Evolutionary conservation across 2,888 invertebrate genomes (phyloP).

Genomic region (Protodeltote pygarga): DNA sequence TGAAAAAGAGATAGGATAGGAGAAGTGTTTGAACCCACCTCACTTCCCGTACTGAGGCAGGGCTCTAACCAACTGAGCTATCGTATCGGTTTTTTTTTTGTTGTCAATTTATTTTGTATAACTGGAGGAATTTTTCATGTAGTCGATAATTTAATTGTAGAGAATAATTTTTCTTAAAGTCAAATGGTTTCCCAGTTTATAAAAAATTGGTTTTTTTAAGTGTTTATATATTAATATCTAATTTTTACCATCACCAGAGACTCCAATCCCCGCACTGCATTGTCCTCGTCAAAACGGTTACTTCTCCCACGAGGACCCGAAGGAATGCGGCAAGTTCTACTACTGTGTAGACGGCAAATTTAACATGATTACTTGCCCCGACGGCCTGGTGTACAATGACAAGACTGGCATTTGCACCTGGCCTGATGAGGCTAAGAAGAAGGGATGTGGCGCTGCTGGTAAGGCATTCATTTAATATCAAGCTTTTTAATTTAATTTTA

Average conservation of each 20-base stretch:
- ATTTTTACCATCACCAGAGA: conserved; percentile 82
- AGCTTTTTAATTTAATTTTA: too few species aligned
- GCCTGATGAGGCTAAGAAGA: conserved; percentile 96
- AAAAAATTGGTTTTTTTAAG: too few species aligned
- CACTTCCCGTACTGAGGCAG: too few species aligned
- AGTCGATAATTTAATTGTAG: too few species aligned
- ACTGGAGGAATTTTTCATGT: too few species aligned
- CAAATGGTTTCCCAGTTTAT: too few species aligned
- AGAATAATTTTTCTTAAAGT: too few species aligned
- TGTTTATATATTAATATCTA: neutral
- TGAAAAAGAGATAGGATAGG: too few species aligned
- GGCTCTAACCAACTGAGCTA: too few species aligned
- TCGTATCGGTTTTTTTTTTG: too few species aligned
- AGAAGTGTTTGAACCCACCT: too few species aligned
- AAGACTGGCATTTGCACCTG: conserved; percentile 96
- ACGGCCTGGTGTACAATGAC: conserved; percentile 95
- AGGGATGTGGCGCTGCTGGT: conserved; percentile 94
- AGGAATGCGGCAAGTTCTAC: conserved; percentile 94
- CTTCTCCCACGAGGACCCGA: conserved; percentile 93
- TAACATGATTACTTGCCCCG: conserved; percentile 96
- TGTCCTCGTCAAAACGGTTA: conserved; percentile 95
- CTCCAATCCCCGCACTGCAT: conserved; percentile 90
- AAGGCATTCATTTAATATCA: conserved; percentile 34
- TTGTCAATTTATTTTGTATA: too few species aligned
- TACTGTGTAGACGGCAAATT: conserved; percentile 96